Conservation (phyloP, 1,140 invertebrate genomes). For the Caenorhabditis elegans region DNA sequence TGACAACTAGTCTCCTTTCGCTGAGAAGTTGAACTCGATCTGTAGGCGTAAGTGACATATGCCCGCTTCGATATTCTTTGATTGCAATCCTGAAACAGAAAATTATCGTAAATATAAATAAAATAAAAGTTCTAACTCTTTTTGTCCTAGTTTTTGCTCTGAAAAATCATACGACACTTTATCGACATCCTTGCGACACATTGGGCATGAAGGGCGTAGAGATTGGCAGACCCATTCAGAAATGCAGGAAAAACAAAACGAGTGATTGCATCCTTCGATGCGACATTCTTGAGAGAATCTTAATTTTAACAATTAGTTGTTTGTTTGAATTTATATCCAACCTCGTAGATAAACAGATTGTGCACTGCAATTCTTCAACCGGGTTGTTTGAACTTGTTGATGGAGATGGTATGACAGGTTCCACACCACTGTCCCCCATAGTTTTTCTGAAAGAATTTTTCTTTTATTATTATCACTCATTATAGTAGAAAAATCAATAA, state of each 20-base stretch:
- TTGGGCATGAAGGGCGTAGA: background rate
- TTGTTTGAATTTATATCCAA: background rate
- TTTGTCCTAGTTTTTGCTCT: background rate
- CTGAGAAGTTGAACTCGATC: background rate
- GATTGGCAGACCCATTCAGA: constrained; percentile 10
- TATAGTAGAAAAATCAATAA: no score
- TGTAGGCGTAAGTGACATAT: background rate
- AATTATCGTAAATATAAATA: background rate
- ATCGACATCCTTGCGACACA: background rate
- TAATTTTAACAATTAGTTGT: background rate
- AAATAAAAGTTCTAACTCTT: background rate
- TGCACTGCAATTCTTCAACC: background rate
- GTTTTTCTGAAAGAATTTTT: constrained; percentile 2
- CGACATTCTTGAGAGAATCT: background rate
- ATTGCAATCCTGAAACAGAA: background rate
- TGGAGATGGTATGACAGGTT: background rate
- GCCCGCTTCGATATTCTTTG: background rate
- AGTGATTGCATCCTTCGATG: background rate
- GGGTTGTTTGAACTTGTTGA: background rate
- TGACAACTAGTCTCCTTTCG: background rate
- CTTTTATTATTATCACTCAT: no score
- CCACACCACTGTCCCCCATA: background rate
- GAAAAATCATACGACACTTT: background rate
- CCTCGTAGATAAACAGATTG: background rate
- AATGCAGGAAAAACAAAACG: background rate